A percentile compares a stretch with the other conserved stretches of the same genome.
Conservation (phyloP, 2,888 invertebrate species). For the Achlya flavicornis region DNA sequence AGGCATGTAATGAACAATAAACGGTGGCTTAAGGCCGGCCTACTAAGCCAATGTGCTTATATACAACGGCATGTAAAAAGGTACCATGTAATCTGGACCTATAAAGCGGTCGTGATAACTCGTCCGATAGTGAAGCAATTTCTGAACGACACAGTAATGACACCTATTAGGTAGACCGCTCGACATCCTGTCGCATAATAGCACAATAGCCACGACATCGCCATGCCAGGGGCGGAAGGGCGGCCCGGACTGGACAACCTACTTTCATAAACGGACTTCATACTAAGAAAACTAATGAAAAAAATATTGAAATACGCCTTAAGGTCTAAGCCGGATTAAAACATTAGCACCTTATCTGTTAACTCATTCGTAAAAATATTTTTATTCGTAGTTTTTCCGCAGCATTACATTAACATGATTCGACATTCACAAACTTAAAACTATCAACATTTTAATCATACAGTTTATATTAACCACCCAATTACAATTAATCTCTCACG, state of each 20-base stretch:
- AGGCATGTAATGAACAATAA: slow-evolving; percentile 51
- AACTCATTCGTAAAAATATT: background rate
- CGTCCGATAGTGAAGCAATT: slow-evolving; percentile 81
- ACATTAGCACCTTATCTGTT: background rate
- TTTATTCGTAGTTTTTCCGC: background rate
- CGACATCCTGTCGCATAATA: slow-evolving; percentile 78
- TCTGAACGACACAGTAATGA: slow-evolving; percentile 81
- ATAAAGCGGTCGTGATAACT: slow-evolving; percentile 77
- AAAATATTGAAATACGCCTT: background rate
- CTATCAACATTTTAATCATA: slow-evolving; percentile 72
- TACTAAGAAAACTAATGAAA: slow-evolving; percentile 20
- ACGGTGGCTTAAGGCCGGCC: slow-evolving; percentile 44
- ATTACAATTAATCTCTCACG: slow-evolving; percentile 79
- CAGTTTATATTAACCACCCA: slow-evolving; percentile 65
- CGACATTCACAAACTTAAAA: slow-evolving; percentile 30
- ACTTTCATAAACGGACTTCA: slow-evolving; percentile 51
- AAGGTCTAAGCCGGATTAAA: background rate
- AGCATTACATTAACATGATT: slow-evolving; percentile 16
- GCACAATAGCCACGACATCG: slow-evolving; percentile 42
- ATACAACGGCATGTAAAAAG: slow-evolving; percentile 37
- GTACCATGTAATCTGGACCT: slow-evolving; percentile 78
- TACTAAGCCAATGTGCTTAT: slow-evolving; percentile 47
- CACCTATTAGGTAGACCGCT: slow-evolving; percentile 73
- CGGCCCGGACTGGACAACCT: slow-evolving; percentile 66
- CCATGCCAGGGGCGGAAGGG: slow-evolving; percentile 34